Evolutionary conservation across 2,113 vertebrate genomes (phyloP).

Genomic region (Corvus cornix): DNA sequence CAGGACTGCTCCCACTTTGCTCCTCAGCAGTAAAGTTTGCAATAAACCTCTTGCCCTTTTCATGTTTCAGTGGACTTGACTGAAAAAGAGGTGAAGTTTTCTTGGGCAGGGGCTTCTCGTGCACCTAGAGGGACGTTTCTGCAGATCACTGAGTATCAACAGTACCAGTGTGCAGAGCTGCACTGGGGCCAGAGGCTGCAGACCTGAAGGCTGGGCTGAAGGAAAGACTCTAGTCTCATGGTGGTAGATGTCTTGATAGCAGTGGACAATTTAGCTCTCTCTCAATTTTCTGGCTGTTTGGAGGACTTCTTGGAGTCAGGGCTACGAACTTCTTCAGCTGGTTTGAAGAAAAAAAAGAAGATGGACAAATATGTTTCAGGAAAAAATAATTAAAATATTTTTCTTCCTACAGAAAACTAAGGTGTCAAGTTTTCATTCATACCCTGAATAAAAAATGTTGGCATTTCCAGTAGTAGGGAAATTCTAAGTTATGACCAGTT

Average conservation of each 20-base stretch:
- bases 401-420: background rate
- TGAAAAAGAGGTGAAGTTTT: background rate
- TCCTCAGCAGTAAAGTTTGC: background rate
- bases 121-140: background rate
- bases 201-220: background rate
- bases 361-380: background rate
- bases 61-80: background rate
- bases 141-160: background rate
- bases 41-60: background rate
- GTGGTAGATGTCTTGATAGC: background rate
- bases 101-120: background rate
- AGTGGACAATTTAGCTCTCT: background rate
- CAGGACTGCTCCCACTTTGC: background rate
- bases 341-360: background rate
- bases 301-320: background rate
- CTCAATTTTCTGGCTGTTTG: background rate
- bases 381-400: background rate
- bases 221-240: background rate
- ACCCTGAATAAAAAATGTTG: background rate
- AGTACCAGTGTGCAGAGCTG: background rate
- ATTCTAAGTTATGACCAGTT: background rate
- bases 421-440: background rate
- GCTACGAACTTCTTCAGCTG: background rate
- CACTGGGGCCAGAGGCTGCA: background rate
- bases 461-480: background rate